Evolutionary conservation across 2,113 vertebrate genomes (phyloP).

Genomic region (Rhabdornis inornatus): DNA sequence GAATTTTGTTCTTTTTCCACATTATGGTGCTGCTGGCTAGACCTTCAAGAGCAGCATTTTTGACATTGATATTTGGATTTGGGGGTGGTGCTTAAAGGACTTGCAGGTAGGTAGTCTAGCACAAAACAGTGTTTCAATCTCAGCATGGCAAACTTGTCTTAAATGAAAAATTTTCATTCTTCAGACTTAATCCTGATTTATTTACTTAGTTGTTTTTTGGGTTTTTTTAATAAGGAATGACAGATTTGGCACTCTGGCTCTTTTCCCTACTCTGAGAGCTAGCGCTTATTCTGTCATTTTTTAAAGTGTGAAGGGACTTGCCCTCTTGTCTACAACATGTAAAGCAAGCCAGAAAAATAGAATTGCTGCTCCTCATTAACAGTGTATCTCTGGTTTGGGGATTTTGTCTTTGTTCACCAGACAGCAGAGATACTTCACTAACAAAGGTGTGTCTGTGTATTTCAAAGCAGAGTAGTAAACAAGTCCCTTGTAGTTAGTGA

Average conservation of each 20-base stretch:
- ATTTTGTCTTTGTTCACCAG: not conserved
- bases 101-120: not conserved
- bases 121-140: not conserved
- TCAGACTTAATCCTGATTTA: not conserved
- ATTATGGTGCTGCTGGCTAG: not conserved
- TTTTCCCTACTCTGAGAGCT: not conserved
- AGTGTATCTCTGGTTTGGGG: not conserved
- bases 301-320: not conserved
- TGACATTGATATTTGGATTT: not conserved
- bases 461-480: not conserved
- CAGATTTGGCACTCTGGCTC: not conserved
- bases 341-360: not conserved
- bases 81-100: not conserved
- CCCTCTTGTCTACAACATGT: not conserved
- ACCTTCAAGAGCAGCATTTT: not conserved
- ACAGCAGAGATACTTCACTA: not conserved
- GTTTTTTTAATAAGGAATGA: not conserved
- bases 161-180: not conserved
- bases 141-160: not conserved
- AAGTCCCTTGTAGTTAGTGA: not conserved
- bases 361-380: not conserved
- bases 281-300: not conserved
- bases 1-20: not conserved
- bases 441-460: not conserved
- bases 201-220: not conserved